A percentile compares a stretch with the other conserved stretches of the same genome.
Evolutionary conservation across 2,888 invertebrate species (phyloP).

Genomic region (Diplolepis rosae): DNA sequence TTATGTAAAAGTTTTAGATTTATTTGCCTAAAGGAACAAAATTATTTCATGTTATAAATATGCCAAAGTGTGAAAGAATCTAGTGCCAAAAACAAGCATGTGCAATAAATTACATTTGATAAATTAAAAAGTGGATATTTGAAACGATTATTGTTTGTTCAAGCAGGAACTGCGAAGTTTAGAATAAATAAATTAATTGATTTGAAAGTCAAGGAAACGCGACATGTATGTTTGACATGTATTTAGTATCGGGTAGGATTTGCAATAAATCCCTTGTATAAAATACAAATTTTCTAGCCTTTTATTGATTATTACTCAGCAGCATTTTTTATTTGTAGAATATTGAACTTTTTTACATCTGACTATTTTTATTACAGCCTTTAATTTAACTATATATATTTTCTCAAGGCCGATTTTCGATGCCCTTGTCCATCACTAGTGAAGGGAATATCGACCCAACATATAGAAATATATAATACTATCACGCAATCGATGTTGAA

Average conservation of each 20-base stretch:
- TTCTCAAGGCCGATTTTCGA: background rate
- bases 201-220: slow-evolving; percentile 29
- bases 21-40: background rate
- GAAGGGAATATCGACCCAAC: background rate
- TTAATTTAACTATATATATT: background rate
- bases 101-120: background rate
- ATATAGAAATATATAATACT: too few relatives aligned
- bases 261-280: slow-evolving; percentile 44
- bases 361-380: background rate
- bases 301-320: background rate
- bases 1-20: background rate
- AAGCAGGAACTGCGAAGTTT: slow-evolving; percentile 18
- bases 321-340: background rate
- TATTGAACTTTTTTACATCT: background rate
- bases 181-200: slow-evolving; percentile 2
- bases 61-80: slow-evolving; percentile 12
- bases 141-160: slow-evolving; percentile 27
- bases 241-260: slow-evolving; percentile 37
- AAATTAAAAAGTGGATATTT: background rate
- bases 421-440: background rate
- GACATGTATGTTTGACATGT: slow-evolving; percentile 33
- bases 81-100: slow-evolving; percentile 8
- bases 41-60: slow-evolving; percentile 8
- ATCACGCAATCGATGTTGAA: too few relatives aligned
- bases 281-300: slow-evolving; percentile 8